A percentile compares a stretch with the other conserved stretches of the same genome.
phyloP scores from a whole-genome alignment of 2,797 vertebrate species.

The Adelosebastes latens region DNA sequence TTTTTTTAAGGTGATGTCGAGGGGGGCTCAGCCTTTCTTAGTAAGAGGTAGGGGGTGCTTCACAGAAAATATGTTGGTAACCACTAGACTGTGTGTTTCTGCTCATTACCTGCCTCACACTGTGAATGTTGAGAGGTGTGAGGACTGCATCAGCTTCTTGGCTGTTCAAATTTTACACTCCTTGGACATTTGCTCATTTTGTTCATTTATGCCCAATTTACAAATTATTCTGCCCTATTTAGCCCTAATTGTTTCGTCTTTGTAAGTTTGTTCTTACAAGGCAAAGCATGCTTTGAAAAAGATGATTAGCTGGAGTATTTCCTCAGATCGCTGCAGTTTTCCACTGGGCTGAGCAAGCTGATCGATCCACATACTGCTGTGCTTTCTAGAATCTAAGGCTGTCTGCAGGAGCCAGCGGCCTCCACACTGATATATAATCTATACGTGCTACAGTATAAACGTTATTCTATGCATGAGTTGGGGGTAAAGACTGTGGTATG shows the following conservation, averaged over 20 bases:
- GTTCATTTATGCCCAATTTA: slow-evolving; percentile 16
- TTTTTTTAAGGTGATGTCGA: too few relatives aligned
- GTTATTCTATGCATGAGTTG: neutral
- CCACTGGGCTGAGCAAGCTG: slow-evolving; percentile 30
- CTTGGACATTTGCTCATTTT: slow-evolving; percentile 7
- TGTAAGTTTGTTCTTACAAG: slow-evolving; percentile 31
- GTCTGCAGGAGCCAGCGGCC: slow-evolving; percentile 13
- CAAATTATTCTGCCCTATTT: slow-evolving; percentile 24
- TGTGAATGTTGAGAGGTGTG: neutral
- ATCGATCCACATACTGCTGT: slow-evolving; percentile 46
- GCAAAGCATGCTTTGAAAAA: slow-evolving; percentile 10
- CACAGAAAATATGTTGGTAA: too few relatives aligned
- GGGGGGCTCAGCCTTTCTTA: too few relatives aligned
- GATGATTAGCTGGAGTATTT: slow-evolving; percentile 34
- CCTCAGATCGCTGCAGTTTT: slow-evolving; percentile 46
- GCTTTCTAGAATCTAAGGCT: slow-evolving; percentile 23
- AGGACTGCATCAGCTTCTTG: neutral
- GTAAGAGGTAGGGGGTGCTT: too few relatives aligned
- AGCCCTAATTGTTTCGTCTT: slow-evolving; percentile 21
- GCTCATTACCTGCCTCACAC: slow-evolving; percentile 18
- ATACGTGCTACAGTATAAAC: slow-evolving; percentile 8
- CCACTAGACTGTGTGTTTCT: neutral
- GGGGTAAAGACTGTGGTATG: neutral
- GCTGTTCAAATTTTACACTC: slow-evolving; percentile 3
- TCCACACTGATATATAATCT: slow-evolving; percentile 23